Evolutionary conservation across 2,888 invertebrate genomes (phyloP).

Genomic region (Argyresthia albistria): DNA sequence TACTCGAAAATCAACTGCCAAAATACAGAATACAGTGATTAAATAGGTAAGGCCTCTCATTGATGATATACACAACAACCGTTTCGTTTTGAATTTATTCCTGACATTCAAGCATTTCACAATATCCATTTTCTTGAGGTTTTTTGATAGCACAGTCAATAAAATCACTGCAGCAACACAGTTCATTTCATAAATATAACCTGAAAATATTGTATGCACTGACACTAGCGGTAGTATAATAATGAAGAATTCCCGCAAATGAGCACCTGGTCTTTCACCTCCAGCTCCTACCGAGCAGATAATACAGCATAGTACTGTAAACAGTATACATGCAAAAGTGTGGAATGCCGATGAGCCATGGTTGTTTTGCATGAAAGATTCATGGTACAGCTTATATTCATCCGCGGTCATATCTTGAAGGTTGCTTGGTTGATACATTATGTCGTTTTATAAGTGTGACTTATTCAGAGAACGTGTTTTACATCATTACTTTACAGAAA

Average conservation of each 20-base stretch:
- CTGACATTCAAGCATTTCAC: slow-evolving; percentile 15
- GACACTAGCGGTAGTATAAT: slow-evolving; percentile 70
- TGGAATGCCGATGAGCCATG: slow-evolving; percentile 67
- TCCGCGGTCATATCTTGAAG: slow-evolving; percentile 1
- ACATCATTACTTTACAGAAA: no score
- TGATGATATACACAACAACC: slow-evolving; percentile 72
- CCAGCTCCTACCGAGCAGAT: slow-evolving; percentile 22
- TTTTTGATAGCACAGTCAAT: not conserved
- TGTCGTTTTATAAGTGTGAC: no score
- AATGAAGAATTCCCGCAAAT: slow-evolving; percentile 66
- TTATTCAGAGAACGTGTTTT: no score
- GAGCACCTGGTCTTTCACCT: not conserved
- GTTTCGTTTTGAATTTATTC: slow-evolving; percentile 24
- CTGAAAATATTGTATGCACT: slow-evolving; percentile 65
- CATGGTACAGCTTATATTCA: slow-evolving; percentile 62
- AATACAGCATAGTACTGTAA: slow-evolving; percentile 45
- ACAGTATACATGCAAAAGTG: slow-evolving; percentile 52
- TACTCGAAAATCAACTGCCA: slow-evolving; percentile 93
- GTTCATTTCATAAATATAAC: slow-evolving; percentile 39
- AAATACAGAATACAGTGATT: slow-evolving; percentile 84
- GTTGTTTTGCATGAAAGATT: slow-evolving; percentile 66
- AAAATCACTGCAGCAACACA: not conserved
- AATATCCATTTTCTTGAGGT: slow-evolving; percentile 2
- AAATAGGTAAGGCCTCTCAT: slow-evolving; percentile 80
- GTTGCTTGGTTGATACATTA: not conserved